Base-by-base conservation (phyloP, 1,140 invertebrate genomes). In the Sycobia sp. region DNA sequence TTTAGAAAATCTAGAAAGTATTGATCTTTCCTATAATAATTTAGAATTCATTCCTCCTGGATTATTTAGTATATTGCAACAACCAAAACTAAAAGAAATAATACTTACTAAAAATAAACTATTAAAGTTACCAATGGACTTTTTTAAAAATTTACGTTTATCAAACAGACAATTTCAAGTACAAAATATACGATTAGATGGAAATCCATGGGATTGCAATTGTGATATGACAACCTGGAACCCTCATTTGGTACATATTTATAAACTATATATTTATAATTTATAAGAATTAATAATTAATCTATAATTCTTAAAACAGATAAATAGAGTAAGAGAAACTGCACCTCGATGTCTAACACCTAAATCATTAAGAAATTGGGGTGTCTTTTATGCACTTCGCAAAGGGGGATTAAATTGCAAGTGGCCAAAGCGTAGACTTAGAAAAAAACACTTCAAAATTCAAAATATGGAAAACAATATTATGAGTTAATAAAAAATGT, bases 151-250 rank as follows among this genome's bases (percentile, higher is more conserved):
- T 58, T 74, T 85, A 47, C 78, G 81, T 0, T 69, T 83, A 3
- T 51, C 70, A 7, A 73, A 69, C 36, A 73, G 70, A 56, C 73
- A 69, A 51, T 36, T 62, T 20, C 44, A 71, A 9, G 47, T 77
- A 53, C 62, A 73, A 62, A 84, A 84, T 76, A 73, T 88, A 38
- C 82, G 87, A 53, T 69, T 88, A 41, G 85, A 87, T 67, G 80
- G 82, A 9, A 91, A 91, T 80, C 88, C 87, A 10, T 90, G 88
- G 89, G 83, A 89, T 62, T 91, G 89, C 68, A 84, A 82, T 36
- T 91, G 89, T 69, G 76, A 82, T 2, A 88, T 90, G 86, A 73
- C 68, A 49, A 81, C 81, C 38, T 90, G 88, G 88, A 83, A 87
- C 69, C 82, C 85, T 39, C 70, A 73, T 59, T 67, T 79, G 67